Base-by-base conservation (phyloP, 2,888 invertebrate species). In the Bugulina stolonifera region DNA sequence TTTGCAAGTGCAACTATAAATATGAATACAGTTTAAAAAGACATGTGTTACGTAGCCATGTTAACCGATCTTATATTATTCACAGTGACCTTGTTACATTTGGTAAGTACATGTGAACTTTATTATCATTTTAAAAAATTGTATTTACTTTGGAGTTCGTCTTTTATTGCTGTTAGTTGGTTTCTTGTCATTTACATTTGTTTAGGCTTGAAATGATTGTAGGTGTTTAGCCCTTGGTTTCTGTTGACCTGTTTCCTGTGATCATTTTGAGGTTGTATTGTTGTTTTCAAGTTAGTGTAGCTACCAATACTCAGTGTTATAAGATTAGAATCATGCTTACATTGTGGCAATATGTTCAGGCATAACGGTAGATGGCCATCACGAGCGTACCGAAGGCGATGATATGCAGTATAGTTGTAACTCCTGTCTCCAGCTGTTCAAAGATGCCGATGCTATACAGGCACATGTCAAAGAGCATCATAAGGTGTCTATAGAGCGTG, bases 11-110 rank as follows among this genome's bases (percentile, higher is more conserved):
- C 32, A 34, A 32, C 64, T 64, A 64, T 64, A 64, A 32, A 14
- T 64, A 64, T 64, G 64, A 32, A 5, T 34, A 64, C 5, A 32
- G 32, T 64, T 27, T 64, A 5, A 64, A 32, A n/a, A 22, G 64
- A 27, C 64, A 64, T 64, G 64, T 64, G 2, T 32, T 64, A 5
- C 29, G 64, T 64, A 34, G 5, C 14, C 64, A 64, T 34, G 27
- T 64, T 10, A 64, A 64, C 34, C 27, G 64, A 27, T 22, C 64
- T 32, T 64, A 64, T 32, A 34, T 64, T 18, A 25, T 27, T 29
- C 64, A 22, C 34, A 32, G 18, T 29, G 64, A 64, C 29, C 64
- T 64, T 10, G 29, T 27, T 29, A 32, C 64, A 29, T 64, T 64
- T 64, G 64, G 64, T 64, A 32, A 32, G 64, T 64, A n/a, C n/a